Conservation (phyloP, 2,888 invertebrate species). For the Chaetogeoica ovagalla region DNA sequence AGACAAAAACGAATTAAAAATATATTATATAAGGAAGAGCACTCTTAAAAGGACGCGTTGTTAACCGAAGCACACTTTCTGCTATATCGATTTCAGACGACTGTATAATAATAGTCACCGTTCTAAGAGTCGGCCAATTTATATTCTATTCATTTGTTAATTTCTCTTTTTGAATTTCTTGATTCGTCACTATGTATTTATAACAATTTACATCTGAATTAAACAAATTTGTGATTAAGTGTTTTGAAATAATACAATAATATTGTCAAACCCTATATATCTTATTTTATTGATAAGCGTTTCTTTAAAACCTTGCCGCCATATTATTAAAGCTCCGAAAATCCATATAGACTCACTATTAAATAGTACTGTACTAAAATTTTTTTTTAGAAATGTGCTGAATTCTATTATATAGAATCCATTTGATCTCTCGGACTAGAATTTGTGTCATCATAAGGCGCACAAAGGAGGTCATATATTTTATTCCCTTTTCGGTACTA, state of each 20-base stretch:
- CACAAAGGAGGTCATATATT: no score
- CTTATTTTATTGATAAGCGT: no score
- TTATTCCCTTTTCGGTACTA: no score
- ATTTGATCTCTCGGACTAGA: no score
- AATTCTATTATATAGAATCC: no score
- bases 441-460: no score
- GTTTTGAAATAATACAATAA: neutral
- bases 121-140: neutral
- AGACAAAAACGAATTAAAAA: conserved; percentile 11
- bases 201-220: neutral
- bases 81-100: conserved; percentile 23
- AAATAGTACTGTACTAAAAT: no score
- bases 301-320: no score
- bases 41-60: conserved; percentile 4
- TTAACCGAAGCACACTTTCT: conserved; percentile 18
- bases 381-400: no score
- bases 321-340: no score
- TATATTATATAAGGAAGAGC: neutral
- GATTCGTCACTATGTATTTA: neutral
- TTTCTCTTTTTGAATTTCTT: neutral
- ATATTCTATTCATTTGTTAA: conserved; percentile 4
- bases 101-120: neutral
- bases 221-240: neutral
- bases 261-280: neutral
- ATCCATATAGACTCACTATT: no score